Base-by-base conservation (phyloP, 2,113 vertebrate species). In the Ptyas mucosa region DNA sequence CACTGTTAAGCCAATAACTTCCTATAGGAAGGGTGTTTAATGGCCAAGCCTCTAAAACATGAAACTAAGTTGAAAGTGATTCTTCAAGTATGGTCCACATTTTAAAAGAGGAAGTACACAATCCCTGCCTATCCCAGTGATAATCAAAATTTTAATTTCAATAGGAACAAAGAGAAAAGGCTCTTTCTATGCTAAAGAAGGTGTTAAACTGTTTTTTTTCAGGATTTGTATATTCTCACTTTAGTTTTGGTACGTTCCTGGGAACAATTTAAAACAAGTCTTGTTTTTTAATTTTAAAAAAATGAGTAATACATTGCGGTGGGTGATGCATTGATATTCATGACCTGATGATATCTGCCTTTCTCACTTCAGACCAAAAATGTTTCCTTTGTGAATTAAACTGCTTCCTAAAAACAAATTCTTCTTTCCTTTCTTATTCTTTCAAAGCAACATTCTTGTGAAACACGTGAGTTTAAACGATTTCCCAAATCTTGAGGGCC, bases 381-480 rank as follows among this genome's bases (percentile, higher is more conserved):
- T 64, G 34, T 81, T 43, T 81, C 14, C 51, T 53, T 87, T 29
- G 43, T 87, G 34, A 81, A 52, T 29, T 54, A 39, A 57, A 46
- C 39, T 49, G 24, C 75, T 58, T 86, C 5, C 15, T 9, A 26
- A 26, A 46, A 49, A 21, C 54, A 46, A 49, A 69, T 43, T 46
- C 34, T 54, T 53, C n/a, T 1, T 90, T 85, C 81, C 93, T 92
- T 1, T 5, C 75, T 24, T 92, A 91, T 88, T 58, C 2, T 75
- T 26, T 75, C 55, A 94, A 93, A 95, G 23, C 1, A 57, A 89
- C 95, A 92, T 1, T 8, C 69, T 21, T 90, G 49, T 91, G 34
- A 85, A 90, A 18, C 88, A 92, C 1, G 29, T 14, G 52, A 23
- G 94, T 92, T 2, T 0, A 93, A 92, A 11, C 64, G 5, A 91